These are phyloP conservation scores for Caenorhabditis panamensis DNA, from an alignment of 2,888 invertebrate genomes.

Conservation along the genomic window DNA sequence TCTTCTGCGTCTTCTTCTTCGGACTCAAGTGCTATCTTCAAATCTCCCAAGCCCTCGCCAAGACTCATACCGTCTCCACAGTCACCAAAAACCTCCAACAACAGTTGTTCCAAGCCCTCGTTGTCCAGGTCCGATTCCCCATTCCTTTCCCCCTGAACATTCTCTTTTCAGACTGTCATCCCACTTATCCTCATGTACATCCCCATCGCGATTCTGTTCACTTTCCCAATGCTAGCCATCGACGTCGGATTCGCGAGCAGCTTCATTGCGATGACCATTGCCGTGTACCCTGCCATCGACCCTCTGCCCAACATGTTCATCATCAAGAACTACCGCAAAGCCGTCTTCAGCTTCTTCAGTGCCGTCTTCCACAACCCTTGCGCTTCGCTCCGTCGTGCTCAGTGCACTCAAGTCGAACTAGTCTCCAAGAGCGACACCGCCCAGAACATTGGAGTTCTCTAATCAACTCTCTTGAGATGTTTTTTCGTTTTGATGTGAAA, in stretches of 20 bases:
- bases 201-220: conserved; percentile 38
- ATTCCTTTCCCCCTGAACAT: too few relatives aligned
- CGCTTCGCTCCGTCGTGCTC: conserved; percentile 27
- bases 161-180: conserved; percentile 27
- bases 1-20: conserved; percentile 46
- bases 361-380: conserved; percentile 31
- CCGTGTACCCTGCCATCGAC: conserved; percentile 45
- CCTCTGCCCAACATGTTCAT: conserved; percentile 46
- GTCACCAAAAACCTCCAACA: conserved; percentile 48
- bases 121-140: conserved; percentile 25
- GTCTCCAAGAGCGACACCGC: conserved; percentile 32
- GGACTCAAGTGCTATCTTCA: conserved; percentile 35
- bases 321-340: conserved; percentile 43
- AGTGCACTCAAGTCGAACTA: conserved; percentile 41
- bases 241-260: conserved; percentile 43
- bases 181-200: conserved; percentile 43
- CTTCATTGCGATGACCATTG: conserved; percentile 45
- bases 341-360: conserved; percentile 25
- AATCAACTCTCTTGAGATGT: background rate
- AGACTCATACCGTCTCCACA: conserved; percentile 27
- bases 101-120: conserved; percentile 42
- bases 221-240: conserved; percentile 43
- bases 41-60: conserved; percentile 34
- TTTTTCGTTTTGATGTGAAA: background rate
- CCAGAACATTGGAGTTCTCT: conserved; percentile 38